Evolutionary conservation across 2,888 invertebrate genomes (phyloP).

Genomic region (Rhopalosiphum nymphaeae): DNA sequence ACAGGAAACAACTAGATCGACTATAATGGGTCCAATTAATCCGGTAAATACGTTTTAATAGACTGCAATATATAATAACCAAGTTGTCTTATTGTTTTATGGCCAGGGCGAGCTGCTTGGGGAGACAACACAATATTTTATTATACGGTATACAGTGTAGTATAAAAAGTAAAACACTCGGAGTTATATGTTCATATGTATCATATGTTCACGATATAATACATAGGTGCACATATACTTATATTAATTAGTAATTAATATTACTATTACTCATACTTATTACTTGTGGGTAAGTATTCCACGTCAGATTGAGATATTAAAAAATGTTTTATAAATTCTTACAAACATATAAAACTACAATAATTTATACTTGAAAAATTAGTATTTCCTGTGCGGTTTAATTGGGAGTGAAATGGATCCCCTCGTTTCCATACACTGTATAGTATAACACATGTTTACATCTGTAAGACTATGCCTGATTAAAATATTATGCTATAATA

Average conservation of each 20-base stretch:
- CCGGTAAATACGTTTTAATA: constrained; percentile 32
- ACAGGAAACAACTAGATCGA: constrained; percentile 61
- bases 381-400: background rate
- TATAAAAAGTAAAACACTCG: background rate
- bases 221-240: background rate
- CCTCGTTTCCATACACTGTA: background rate
- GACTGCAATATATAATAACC: background rate
- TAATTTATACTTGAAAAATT: background rate
- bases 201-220: background rate
- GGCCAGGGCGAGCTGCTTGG: background rate
- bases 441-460: background rate
- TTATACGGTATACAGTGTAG: background rate
- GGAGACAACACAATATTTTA: background rate
- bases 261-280: background rate
- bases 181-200: too few species aligned
- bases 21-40: constrained; percentile 62
- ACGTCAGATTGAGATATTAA: background rate
- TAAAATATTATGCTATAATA: background rate
- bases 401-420: background rate
- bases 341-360: too few species aligned
- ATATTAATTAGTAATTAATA: background rate
- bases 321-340: background rate
- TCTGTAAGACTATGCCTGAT: background rate
- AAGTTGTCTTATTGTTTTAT: constrained; percentile 49
- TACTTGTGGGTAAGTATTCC: background rate